Evolutionary conservation across 2,888 invertebrate genomes (phyloP).

Genomic region (Syrphus vitripennis): DNA sequence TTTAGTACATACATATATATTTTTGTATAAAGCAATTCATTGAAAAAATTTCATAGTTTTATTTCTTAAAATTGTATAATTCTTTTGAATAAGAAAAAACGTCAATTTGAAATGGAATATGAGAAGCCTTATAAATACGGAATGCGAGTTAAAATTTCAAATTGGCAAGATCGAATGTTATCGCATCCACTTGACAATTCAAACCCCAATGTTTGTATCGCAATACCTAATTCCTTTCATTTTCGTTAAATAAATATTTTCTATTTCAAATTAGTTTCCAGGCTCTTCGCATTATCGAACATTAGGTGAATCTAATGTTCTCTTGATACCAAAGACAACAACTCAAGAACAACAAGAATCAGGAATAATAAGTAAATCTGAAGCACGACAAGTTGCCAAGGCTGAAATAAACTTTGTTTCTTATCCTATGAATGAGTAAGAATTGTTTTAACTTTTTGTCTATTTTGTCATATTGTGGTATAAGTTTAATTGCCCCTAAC

Average conservation of each 20-base stretch:
- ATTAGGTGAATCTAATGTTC: conserved; percentile 8
- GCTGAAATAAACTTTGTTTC: conserved; percentile 31
- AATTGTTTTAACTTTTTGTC: neutral
- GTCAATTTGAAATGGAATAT: neutral
- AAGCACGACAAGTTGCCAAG: neutral
- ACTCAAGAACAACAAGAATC: conserved; percentile 42
- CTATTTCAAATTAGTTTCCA: neutral
- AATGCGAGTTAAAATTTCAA: conserved; percentile 32
- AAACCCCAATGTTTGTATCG: conserved; percentile 16
- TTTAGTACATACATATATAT: too few relatives aligned
- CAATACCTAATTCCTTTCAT: too few relatives aligned
- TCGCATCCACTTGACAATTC: conserved; percentile 25
- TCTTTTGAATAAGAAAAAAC: neutral
- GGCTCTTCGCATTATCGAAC: conserved; percentile 34
- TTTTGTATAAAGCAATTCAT: neutral
- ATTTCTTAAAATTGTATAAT: neutral
- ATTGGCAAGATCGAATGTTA: conserved; percentile 34
- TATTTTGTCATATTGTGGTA: too few relatives aligned
- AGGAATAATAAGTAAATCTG: neutral
- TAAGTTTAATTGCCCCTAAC: too few relatives aligned
- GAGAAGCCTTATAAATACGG: conserved; percentile 32
- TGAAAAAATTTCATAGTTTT: neutral
- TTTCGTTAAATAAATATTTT: neutral
- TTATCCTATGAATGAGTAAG: conserved; percentile 48
- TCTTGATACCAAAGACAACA: conserved; percentile 31